Evolutionary conservation across 2,888 invertebrate genomes (phyloP).

Genomic region (Apoda limacodes): DNA sequence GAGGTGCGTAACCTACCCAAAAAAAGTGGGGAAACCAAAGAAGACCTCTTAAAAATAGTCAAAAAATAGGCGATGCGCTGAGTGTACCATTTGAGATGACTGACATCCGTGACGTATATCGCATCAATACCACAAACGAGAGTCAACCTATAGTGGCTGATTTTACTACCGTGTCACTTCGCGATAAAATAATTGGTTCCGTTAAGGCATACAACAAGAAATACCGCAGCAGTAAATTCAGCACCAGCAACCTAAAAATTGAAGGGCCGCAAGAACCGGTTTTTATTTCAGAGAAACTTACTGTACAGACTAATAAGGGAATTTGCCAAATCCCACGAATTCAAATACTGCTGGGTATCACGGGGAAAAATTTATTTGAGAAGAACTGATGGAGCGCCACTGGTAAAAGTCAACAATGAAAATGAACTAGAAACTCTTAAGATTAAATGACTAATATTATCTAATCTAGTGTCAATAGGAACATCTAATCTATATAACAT

Average conservation of each 20-base stretch:
- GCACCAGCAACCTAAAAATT: slow-evolving; percentile 4
- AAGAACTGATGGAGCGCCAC: slow-evolving; percentile 7
- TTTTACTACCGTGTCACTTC: slow-evolving; percentile 2
- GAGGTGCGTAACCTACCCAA: slow-evolving; percentile 6
- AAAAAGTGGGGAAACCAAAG: slow-evolving; percentile 2
- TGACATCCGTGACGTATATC: slow-evolving; percentile 8
- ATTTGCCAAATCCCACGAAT: slow-evolving; percentile 4
- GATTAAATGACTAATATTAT: no score
- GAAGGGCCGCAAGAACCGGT: slow-evolving; percentile 4
- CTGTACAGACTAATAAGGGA: slow-evolving; percentile 4
- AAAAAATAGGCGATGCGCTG: slow-evolving; percentile 2
- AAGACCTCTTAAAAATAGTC: slow-evolving; percentile 1
- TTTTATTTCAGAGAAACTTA: slow-evolving; percentile 7
- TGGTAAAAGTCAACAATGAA: no score
- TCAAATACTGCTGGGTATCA: slow-evolving; percentile 9
- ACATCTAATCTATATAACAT: no score
- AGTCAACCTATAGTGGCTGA: slow-evolving; percentile 6
- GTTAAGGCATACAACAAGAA: slow-evolving; percentile 4
- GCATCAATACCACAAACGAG: slow-evolving; percentile 8
- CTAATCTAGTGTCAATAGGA: no score
- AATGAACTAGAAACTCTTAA: no score
- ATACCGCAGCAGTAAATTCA: slow-evolving; percentile 4
- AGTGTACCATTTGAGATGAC: slow-evolving; percentile 1
- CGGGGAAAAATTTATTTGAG: slow-evolving; percentile 8
- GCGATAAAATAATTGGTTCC: slow-evolving; percentile 6